phyloP scores from a whole-genome alignment of 2,113 vertebrate genomes.

The Hassar affinis region DNA sequence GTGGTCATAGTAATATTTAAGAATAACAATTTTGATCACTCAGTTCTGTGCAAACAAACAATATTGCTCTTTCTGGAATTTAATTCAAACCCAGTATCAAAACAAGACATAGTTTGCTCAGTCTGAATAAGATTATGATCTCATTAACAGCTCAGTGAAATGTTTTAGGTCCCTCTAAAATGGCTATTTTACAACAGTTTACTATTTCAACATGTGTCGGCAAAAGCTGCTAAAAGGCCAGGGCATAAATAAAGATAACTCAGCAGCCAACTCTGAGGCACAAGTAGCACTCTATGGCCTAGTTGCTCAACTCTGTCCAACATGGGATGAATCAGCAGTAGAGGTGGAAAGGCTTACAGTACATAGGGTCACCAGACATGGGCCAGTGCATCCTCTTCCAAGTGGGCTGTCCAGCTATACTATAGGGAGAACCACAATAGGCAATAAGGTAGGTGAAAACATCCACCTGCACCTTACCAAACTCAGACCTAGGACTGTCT shows the following conservation, averaged over 20 bases:
- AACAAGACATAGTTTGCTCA: not conserved
- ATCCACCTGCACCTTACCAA: not conserved
- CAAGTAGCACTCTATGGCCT: not conserved
- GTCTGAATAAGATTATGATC: not conserved
- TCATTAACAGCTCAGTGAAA: not conserved
- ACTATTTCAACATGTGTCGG: not conserved
- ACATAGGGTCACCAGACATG: not conserved
- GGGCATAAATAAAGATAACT: not conserved
- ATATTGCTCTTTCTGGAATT: not conserved
- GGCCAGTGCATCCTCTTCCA: not conserved
- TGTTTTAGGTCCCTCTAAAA: not conserved
- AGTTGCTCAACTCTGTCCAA: not conserved
- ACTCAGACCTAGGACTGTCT: too few species aligned
- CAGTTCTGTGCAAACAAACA: not conserved
- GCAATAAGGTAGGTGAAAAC: not conserved
- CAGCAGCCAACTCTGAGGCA: not conserved
- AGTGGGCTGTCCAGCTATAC: not conserved
- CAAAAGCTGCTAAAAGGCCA: not conserved
- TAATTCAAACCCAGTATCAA: not conserved
- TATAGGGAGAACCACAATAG: not conserved
- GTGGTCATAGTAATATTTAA: not conserved
- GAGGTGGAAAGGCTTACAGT: not conserved
- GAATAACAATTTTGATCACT: not conserved
- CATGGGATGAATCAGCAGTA: not conserved
- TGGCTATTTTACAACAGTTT: not conserved